A percentile compares a stretch with the other conserved stretches of the same genome.
Evolutionary conservation across 1,140 invertebrate species (phyloP).

Genomic region (Drosophila cardini): DNA sequence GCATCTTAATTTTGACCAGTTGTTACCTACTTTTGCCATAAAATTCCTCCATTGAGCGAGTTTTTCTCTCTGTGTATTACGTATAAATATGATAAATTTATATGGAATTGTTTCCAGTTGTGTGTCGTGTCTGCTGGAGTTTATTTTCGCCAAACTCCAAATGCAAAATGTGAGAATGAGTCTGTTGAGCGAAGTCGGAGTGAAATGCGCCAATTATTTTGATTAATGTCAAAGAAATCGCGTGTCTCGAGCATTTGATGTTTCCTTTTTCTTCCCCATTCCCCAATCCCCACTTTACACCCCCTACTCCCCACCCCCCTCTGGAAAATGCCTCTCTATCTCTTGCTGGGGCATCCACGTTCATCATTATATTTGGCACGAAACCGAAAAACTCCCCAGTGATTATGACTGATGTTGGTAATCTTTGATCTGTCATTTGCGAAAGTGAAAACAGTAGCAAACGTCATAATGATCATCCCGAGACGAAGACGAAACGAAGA

Average conservation of each 20-base stretch:
- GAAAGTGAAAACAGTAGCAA: conserved; percentile 61
- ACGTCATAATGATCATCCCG: conserved; percentile 13
- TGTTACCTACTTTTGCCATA: too few species aligned
- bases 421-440: conserved; percentile 75
- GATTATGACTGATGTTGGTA: conserved; percentile 63
- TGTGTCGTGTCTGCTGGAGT: conserved; percentile 16
- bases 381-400: conserved; percentile 46
- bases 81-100: conserved; percentile 73
- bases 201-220: conserved; percentile 83
- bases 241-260: conserved; percentile 77
- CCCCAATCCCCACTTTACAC: background rate
- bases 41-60: too few species aligned
- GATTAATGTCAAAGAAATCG: conserved; percentile 83
- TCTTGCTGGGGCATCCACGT: conserved; percentile 22
- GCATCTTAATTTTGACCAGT: too few species aligned
- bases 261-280: conserved; percentile 42
- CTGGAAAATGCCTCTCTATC: conserved; percentile 4
- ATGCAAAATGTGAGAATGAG: conserved; percentile 71
- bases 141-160: conserved; percentile 35
- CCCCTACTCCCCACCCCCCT: background rate
- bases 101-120: conserved; percentile 62
- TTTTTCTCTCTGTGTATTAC: conserved; percentile 23
- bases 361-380: conserved; percentile 69
- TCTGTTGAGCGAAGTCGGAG: conserved; percentile 74
- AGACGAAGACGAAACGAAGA: conserved; percentile 20